These are phyloP conservation scores for Choristoneura fumiferana DNA, from an alignment of 1,140 invertebrate species.

Conservation along the genomic window DNA sequence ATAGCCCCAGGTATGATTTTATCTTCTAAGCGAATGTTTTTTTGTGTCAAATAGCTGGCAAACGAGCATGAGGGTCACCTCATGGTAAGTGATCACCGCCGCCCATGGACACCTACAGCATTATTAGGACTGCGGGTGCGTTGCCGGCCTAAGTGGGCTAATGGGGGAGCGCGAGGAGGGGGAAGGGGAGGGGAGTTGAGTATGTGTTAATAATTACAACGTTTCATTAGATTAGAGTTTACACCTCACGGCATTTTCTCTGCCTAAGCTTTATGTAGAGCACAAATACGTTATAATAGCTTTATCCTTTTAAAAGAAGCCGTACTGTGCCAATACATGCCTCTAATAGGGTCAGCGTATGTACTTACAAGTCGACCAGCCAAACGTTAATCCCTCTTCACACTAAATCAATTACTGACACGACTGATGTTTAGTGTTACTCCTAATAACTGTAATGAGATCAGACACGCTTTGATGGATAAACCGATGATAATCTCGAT, in stretches of 20 bases:
- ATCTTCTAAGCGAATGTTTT: too few relatives aligned
- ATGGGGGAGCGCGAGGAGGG: too few relatives aligned
- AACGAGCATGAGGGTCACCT: too few relatives aligned
- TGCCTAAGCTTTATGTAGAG: constrained; percentile 26
- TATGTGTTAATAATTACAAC: too few relatives aligned
- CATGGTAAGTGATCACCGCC: too few relatives aligned
- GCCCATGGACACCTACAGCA: too few relatives aligned
- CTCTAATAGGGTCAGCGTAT: constrained; percentile 40
- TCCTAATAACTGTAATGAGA: constrained; percentile 47
- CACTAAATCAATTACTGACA: constrained; percentile 52
- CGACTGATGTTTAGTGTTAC: constrained; percentile 29
- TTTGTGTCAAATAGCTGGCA: too few relatives aligned
- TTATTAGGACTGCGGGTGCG: too few relatives aligned
- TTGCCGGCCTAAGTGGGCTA: too few relatives aligned
- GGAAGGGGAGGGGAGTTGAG: too few relatives aligned
- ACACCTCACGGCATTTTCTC: constrained; percentile 1
- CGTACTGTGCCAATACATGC: constrained; percentile 43
- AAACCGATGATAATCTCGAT: constrained; percentile 41
- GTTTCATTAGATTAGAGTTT: background rate
- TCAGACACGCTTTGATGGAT: constrained; percentile 46
- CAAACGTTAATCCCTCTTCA: constrained; percentile 49
- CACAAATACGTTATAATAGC: constrained; percentile 51
- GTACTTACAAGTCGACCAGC: constrained; percentile 31
- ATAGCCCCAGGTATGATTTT: constrained; percentile 68
- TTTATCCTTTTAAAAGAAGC: constrained; percentile 67